Evolutionary conservation across 2,888 invertebrate genomes (phyloP).

Genomic region (Meiosimyza platycephala): DNA sequence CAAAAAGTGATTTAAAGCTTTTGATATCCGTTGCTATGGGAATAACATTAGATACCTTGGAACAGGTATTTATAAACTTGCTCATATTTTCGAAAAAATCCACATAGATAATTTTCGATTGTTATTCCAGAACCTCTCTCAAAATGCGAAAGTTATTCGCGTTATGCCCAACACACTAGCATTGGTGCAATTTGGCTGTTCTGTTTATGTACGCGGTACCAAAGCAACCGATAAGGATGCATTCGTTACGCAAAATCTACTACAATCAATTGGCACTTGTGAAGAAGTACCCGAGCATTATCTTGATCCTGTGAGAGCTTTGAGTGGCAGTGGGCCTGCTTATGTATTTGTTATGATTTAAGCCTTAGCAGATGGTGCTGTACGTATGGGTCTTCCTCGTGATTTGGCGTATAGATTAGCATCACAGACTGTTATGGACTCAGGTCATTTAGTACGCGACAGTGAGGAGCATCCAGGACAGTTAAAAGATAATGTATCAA

Average conservation of each 20-base stretch:
- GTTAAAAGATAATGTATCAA: conserved; percentile 94
- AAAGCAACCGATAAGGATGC: conserved; percentile 70
- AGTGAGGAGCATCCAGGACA: conserved; percentile 86
- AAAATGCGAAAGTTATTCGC: conserved; percentile 82
- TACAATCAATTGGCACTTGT: conserved; percentile 87
- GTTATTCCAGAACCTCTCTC: conserved; percentile 72
- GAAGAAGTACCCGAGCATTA: conserved; percentile 87
- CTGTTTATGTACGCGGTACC: conserved; percentile 82
- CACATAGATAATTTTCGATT: background rate
- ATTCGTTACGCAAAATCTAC: conserved; percentile 73
- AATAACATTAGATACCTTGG: conserved; percentile 80
- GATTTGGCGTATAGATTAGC: conserved; percentile 88
- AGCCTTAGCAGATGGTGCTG: conserved; percentile 94
- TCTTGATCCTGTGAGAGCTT: conserved; percentile 91
- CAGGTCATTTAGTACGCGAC: conserved; percentile 88
- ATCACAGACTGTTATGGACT: conserved; percentile 91
- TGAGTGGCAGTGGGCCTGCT: conserved; percentile 96
- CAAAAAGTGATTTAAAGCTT: conserved; percentile 77
- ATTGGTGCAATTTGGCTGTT: conserved; percentile 84
- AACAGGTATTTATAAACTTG: conserved; percentile 73
- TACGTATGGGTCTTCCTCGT: conserved; percentile 92
- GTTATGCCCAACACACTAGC: conserved; percentile 97
- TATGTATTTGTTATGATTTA: conserved; percentile 94
- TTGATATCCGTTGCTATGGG: conserved; percentile 96
- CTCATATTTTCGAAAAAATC: conserved; percentile 9